Base-by-base conservation (phyloP, 2,113 vertebrate genomes). In the Buteo buteo region DNA sequence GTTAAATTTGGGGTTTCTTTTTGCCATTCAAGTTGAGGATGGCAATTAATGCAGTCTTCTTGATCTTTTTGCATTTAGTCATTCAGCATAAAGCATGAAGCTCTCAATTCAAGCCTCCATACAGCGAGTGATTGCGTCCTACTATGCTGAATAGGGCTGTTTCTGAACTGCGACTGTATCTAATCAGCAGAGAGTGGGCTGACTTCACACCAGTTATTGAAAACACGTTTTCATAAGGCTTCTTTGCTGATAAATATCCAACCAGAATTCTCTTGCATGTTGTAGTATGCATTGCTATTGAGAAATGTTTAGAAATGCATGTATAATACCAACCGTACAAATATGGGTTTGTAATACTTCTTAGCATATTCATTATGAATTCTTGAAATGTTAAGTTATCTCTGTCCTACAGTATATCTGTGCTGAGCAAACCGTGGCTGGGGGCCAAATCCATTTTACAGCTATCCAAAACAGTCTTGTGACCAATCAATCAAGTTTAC, bases 391-490 rank as follows among this genome's bases (percentile, higher is more conserved):
- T 67, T 72, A 50, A 94, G 71, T 83, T 96, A 90, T 96, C 95
- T 94, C 82, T 65, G 67, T 81, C 93, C 87, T 91, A 72, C 82
- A 78, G 64, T 86, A 1, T 95, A 93, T 92, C 90, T 92, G 22
- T 93, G 82, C 90, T 81, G 89, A 96, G 93, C 91, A 96, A 96
- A 95, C 78, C 0, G 1, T 96, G 94, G 95, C 97, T 94, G 83
- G 93, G 91, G 91, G 96, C 95, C 97, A 97, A 97, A 95, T 97
- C 95, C 94, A 96, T 97, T 97, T 97, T 96, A 95, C 84, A 94
- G 95, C 94, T 73, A 58, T 97, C 95, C 89, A 94, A 88, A 95
- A 85, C 78, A 90, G 95, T 97, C 96, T 96, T 96, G 94, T 96
- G 97, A 93, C 95, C 93, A 96, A 96, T 97, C 96, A 95, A 88